These are phyloP conservation scores for Macrochelys suwanniensis DNA, from an alignment of 2,797 vertebrate genomes.

Conservation along the genomic window DNA sequence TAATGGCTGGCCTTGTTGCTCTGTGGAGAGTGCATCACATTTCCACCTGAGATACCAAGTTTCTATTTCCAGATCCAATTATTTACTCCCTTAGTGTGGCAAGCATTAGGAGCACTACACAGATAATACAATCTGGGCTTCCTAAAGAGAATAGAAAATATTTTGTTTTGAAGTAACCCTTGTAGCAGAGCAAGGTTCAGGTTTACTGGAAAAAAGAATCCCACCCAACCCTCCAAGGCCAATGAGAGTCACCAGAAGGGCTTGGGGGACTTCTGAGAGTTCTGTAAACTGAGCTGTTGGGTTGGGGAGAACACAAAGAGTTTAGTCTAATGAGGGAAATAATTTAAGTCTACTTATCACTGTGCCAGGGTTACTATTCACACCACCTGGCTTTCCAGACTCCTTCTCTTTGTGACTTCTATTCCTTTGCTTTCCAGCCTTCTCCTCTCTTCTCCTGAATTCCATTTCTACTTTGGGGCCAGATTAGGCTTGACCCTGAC, in stretches of 20 bases:
- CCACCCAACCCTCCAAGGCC: not conserved
- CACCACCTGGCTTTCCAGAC: not conserved
- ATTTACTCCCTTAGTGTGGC: not conserved
- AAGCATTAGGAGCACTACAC: not conserved
- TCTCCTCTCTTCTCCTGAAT: not conserved
- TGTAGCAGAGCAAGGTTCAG: not conserved
- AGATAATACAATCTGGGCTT: not conserved
- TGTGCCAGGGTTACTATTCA: not conserved
- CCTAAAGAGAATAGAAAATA: not conserved
- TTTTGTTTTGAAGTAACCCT: not conserved
- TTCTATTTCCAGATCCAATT: not conserved
- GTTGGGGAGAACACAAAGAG: not conserved
- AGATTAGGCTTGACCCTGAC: accelerated
- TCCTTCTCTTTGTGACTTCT: not conserved
- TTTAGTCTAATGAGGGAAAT: not conserved
- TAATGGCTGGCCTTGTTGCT: not conserved
- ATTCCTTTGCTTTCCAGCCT: not conserved
- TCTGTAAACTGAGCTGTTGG: not conserved
- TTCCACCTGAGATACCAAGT: not conserved
- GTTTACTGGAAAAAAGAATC: not conserved
- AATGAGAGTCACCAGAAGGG: not conserved
- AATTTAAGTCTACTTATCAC: not conserved
- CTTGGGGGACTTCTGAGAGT: not conserved
- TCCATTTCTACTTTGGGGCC: not conserved
- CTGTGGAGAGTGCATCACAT: not conserved